A percentile compares a stretch with the other conserved stretches of the same genome.
Evolutionary conservation across 2,797 vertebrate species (phyloP).

Genomic region (Galagoides demidoff): DNA sequence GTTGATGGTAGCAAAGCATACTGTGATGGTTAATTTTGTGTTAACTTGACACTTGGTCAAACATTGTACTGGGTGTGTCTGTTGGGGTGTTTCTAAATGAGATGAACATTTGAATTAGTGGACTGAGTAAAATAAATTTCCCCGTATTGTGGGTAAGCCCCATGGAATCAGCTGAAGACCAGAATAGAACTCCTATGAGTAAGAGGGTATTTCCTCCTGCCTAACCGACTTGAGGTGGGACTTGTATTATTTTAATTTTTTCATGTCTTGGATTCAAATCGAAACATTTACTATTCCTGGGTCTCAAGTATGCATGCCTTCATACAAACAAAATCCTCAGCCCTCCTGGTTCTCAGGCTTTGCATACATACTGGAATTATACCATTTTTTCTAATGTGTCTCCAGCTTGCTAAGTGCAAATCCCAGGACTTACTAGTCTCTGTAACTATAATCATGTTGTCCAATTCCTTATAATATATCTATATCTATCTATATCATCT

Average conservation of each 20-base stretch:
- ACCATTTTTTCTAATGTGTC: too few relatives aligned
- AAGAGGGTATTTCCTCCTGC: background rate
- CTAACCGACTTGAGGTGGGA: background rate
- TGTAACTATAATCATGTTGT: background rate
- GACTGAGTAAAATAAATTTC: background rate
- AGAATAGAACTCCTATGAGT: accelerated
- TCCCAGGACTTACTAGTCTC: background rate
- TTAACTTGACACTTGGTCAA: background rate
- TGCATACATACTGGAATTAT: background rate
- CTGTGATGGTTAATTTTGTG: background rate
- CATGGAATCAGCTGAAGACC: background rate
- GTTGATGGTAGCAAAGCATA: background rate
- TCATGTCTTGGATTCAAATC: background rate
- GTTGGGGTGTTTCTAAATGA: background rate
- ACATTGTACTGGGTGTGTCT: background rate
- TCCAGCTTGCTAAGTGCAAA: background rate
- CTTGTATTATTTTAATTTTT: background rate
- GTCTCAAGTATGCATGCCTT: background rate
- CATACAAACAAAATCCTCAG: background rate
- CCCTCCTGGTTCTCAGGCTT: background rate
- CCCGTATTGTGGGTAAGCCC: background rate
- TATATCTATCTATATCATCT: too few relatives aligned
- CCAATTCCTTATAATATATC: too few relatives aligned
- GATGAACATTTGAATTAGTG: background rate
- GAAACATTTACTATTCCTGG: background rate